A percentile compares a stretch with the other conserved stretches of the same genome.
These are phyloP conservation scores for Zootermopsis nevadensis DNA, from an alignment of 2,888 invertebrate genomes.

Conservation along the genomic window DNA sequence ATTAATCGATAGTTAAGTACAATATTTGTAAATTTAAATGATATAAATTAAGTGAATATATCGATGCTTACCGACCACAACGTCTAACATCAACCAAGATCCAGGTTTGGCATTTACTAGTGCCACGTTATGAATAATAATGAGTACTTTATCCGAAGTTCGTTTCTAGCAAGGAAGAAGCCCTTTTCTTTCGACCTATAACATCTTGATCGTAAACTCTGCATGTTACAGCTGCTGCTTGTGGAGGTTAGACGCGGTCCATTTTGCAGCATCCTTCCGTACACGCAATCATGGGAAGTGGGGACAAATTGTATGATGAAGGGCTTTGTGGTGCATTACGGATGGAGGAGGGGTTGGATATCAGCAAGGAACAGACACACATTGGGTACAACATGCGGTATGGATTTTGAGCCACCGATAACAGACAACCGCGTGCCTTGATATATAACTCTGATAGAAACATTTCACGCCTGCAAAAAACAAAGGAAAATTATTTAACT, in stretches of 20 bases:
- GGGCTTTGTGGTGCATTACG: conserved; percentile 6
- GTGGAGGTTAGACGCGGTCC: not conserved
- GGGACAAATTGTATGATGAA: conserved; percentile 13
- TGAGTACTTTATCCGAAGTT: not conserved
- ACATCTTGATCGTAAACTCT: not conserved
- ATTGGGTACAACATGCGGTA: not conserved
- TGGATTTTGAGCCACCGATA: not conserved
- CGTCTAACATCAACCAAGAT: not conserved
- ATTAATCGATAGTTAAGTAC: no score
- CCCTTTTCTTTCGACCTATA: not conserved
- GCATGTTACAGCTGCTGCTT: not conserved
- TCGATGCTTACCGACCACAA: no score
- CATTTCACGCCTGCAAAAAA: not conserved
- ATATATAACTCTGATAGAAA: not conserved
- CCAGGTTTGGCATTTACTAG: not conserved
- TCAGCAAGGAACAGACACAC: not conserved
- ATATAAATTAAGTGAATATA: not conserved
- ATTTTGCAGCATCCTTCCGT: not conserved
- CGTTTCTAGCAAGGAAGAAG: no score
- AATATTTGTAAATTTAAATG: no score
- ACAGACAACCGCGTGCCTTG: not conserved
- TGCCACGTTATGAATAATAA: not conserved
- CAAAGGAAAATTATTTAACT: not conserved
- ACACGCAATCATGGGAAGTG: not conserved
- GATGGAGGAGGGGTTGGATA: not conserved